Evolutionary conservation across 2,113 vertebrate genomes (phyloP).

Genomic region (Indicator maculatus): DNA sequence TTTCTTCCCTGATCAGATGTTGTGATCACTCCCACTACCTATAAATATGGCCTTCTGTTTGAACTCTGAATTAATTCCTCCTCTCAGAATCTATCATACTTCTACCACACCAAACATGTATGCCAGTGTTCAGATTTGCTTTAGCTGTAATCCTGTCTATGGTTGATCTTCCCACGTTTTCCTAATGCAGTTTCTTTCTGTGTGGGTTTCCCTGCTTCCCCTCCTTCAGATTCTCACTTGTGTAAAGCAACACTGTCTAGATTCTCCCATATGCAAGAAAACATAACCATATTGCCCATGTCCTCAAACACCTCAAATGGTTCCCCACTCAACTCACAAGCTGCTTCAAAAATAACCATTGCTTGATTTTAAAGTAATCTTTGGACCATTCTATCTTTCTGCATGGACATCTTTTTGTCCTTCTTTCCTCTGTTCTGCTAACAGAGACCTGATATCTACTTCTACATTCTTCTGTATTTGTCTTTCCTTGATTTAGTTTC

Average conservation of each 20-base stretch:
- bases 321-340: neutral
- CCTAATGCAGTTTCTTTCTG: neutral
- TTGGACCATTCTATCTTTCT: neutral
- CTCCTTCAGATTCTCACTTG: neutral
- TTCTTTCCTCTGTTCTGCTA: neutral
- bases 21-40: neutral
- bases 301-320: neutral
- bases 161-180: neutral
- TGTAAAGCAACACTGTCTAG: neutral
- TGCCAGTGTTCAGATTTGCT: neutral
- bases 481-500: neutral
- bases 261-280: neutral
- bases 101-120: neutral
- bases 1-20: neutral
- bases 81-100: neutral
- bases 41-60: neutral
- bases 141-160: neutral
- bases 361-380: neutral
- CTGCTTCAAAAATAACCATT: neutral
- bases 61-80: neutral
- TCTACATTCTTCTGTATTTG: neutral
- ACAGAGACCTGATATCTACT: neutral
- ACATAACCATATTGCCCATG: neutral
- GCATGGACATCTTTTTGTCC: neutral
- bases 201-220: neutral